Percentiles rank a stretch among this genome's conserved stretches.
phyloP scores from a whole-genome alignment of 2,888 invertebrate genomes.

The Eristalis tenax region DNA sequence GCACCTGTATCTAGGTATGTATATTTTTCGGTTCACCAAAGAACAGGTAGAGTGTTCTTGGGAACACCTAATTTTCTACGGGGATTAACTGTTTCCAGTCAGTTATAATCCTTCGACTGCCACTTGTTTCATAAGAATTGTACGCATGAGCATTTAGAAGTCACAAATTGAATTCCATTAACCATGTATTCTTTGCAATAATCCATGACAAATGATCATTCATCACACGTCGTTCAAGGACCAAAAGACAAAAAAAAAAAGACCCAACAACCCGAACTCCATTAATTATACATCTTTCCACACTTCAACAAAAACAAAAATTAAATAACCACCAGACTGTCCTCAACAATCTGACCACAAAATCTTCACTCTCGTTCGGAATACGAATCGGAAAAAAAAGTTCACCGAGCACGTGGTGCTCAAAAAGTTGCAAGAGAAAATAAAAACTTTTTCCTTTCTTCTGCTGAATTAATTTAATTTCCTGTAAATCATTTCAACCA shows the following conservation, averaged over 20 bases:
- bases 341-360: slow-evolving; percentile 58
- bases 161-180: not conserved
- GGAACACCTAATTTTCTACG: slow-evolving; percentile 3
- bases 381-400: slow-evolving; percentile 11
- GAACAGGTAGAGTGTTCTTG: not conserved
- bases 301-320: slow-evolving; percentile 11
- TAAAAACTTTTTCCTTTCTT: slow-evolving; percentile 56
- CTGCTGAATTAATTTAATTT: slow-evolving; percentile 67
- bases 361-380: slow-evolving; percentile 48
- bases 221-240: slow-evolving; percentile 44
- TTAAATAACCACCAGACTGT: slow-evolving; percentile 41
- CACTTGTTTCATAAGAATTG: slow-evolving; percentile 17
- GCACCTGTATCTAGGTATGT: not conserved
- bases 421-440: slow-evolving; percentile 48
- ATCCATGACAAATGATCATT: slow-evolving; percentile 60
- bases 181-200: slow-evolving; percentile 2
- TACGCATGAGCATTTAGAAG: slow-evolving; percentile 22
- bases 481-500: slow-evolving; percentile 58
- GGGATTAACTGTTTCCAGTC: slow-evolving; percentile 36
- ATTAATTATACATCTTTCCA: slow-evolving; percentile 58
- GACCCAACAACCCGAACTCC: slow-evolving; percentile 14
- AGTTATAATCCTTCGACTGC: slow-evolving; percentile 11
- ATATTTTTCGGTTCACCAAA: not conserved
- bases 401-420: slow-evolving; percentile 55
- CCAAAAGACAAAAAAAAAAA: slow-evolving; percentile 45